Evolutionary conservation across 2,113 vertebrate genomes (phyloP).

Genomic region (Gopherus evgoodei): DNA sequence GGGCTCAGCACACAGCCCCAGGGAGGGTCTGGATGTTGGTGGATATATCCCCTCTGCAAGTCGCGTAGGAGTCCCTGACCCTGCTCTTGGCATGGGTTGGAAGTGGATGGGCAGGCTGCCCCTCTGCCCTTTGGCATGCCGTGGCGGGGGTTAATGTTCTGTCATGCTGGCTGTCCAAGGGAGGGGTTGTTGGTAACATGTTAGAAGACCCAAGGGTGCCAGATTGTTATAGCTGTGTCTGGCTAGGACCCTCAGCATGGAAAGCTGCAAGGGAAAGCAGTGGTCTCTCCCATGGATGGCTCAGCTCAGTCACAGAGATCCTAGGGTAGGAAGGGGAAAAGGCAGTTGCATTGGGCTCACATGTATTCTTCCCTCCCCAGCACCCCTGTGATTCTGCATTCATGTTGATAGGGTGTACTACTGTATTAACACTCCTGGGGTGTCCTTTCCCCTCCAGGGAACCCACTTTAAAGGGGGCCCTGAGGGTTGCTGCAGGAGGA

Average conservation of each 20-base stretch:
- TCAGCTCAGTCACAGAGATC: neutral
- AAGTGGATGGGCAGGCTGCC: no score
- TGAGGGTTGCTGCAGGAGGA: neutral
- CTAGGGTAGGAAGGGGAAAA: neutral
- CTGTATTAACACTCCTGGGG: accelerated
- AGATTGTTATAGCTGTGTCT: neutral
- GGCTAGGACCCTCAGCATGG: no score
- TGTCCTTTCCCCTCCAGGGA: neutral
- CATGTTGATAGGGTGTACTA: neutral
- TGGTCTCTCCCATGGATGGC: neutral
- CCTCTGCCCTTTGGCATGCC: no score
- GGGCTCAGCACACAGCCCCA: neutral
- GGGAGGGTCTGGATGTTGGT: neutral
- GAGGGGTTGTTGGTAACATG: neutral
- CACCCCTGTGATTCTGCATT: neutral
- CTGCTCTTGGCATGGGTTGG: neutral
- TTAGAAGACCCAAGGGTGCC: neutral
- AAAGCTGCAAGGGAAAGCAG: neutral
- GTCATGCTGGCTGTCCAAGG: neutral
- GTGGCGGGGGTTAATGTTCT: neutral
- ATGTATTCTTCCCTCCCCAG: neutral
- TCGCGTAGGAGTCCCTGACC: neutral
- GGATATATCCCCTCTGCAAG: neutral
- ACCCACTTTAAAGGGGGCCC: accelerated
- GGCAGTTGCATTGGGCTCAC: accelerated